Evolutionary conservation across 2,888 invertebrate species (phyloP).

Genomic region (Pseudolycoriella hygida): DNA sequence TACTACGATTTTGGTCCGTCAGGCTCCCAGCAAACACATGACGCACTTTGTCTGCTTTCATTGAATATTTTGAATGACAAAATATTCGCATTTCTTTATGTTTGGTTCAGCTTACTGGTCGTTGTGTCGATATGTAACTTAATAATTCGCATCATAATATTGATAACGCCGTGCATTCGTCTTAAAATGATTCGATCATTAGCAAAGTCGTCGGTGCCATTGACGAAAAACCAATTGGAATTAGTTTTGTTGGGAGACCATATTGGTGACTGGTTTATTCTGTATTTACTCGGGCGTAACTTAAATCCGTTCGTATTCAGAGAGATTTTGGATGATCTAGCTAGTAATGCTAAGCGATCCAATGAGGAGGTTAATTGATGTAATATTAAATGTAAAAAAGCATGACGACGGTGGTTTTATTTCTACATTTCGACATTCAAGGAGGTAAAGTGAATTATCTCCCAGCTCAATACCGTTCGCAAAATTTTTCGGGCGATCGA

Average conservation of each 20-base stretch:
- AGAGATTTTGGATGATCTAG: background rate
- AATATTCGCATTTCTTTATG: slow-evolving; percentile 3
- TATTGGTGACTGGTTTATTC: slow-evolving; percentile 2
- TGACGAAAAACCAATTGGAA: background rate
- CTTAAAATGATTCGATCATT: background rate
- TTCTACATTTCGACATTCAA: too few relatives aligned
- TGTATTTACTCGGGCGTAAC: background rate
- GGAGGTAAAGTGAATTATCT: too few relatives aligned
- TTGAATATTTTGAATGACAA: slow-evolving; percentile 5
- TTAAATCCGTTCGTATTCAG: background rate
- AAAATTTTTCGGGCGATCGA: too few relatives aligned
- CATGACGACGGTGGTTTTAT: too few relatives aligned
- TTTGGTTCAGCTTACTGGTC: slow-evolving; percentile 1
- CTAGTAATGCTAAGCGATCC: too few relatives aligned
- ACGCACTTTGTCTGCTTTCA: slow-evolving; percentile 4
- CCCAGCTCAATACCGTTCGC: too few relatives aligned
- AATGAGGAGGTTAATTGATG: too few relatives aligned
- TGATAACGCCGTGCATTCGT: background rate
- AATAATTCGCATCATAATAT: background rate
- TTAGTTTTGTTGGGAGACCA: background rate
- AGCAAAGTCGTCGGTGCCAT: too few relatives aligned
- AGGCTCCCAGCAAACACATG: slow-evolving; percentile 1
- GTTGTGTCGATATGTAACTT: background rate
- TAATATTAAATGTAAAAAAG: too few relatives aligned
- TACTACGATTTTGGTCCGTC: slow-evolving; percentile 4